A percentile compares a stretch with the other conserved stretches of the same genome.
These are phyloP conservation scores for Drosophila sp. DNA, from an alignment of 1,140 invertebrate species.

Conservation along the genomic window DNA sequence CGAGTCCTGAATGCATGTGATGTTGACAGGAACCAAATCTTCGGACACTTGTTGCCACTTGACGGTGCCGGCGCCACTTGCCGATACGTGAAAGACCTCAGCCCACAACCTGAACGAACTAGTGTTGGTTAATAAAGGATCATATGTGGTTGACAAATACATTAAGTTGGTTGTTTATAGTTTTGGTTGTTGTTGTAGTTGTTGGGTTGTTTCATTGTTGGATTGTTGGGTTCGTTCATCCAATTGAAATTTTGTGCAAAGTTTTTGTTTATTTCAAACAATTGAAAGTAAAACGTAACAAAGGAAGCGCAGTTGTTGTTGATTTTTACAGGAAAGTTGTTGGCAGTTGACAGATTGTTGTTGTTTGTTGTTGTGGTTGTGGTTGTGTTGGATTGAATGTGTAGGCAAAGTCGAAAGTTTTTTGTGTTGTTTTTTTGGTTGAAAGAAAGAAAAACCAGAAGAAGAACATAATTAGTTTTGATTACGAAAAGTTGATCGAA, in stretches of 20 bases:
- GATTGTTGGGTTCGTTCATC: constrained; percentile 39
- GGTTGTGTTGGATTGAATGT: constrained; percentile 55
- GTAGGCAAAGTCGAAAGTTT: constrained; percentile 39
- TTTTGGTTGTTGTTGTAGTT: constrained; percentile 33
- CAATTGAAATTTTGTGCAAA: constrained; percentile 57
- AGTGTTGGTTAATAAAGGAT: constrained; percentile 72
- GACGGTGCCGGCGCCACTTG: constrained; percentile 93
- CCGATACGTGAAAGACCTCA: constrained; percentile 98
- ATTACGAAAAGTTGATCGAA: constrained; percentile 69
- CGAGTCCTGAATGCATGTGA: constrained; percentile 97
- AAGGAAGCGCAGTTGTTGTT: constrained; percentile 60
- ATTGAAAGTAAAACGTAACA: constrained; percentile 61
- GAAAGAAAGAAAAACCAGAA: constrained; percentile 81
- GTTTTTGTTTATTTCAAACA: constrained; percentile 22
- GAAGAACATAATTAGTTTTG: constrained; percentile 79
- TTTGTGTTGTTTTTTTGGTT: constrained; percentile 49
- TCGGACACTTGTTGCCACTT: constrained; percentile 99
- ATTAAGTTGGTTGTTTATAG: constrained; percentile 16
- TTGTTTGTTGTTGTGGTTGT: constrained; percentile 50
- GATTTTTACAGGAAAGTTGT: constrained; percentile 63
- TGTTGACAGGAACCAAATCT: constrained; percentile 98
- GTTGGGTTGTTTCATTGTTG: constrained; percentile 17
- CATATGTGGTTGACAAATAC: constrained; percentile 27
- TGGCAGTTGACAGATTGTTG: constrained; percentile 57
- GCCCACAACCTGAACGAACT: constrained; percentile 94